Evolutionary conservation across 2,113 vertebrate genomes (phyloP).

Genomic region (Rhombomys opimus): DNA sequence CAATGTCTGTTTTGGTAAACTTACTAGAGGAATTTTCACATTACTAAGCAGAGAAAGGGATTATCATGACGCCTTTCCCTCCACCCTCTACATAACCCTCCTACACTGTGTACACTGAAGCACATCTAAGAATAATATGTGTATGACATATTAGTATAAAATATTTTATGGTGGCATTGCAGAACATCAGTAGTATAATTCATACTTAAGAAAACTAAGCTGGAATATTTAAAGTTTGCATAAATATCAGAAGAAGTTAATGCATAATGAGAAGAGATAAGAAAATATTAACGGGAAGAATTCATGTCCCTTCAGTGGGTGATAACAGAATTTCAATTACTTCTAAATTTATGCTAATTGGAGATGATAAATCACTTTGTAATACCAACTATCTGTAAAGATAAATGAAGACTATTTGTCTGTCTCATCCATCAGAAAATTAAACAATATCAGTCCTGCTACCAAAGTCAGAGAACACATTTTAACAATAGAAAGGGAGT

Average conservation of each 20-base stretch:
- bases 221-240: slow-evolving; percentile 32
- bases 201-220: slow-evolving; percentile 53
- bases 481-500: slow-evolving; percentile 9
- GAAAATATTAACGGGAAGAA: slow-evolving; percentile 49
- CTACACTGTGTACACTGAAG: background rate
- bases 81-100: background rate
- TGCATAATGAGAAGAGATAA: slow-evolving; percentile 59
- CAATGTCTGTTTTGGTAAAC: background rate
- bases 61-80: background rate
- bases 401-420: background rate
- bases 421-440: slow-evolving; percentile 48
- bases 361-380: slow-evolving; percentile 69
- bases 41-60: background rate
- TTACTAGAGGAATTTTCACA: slow-evolving; percentile 1
- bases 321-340: slow-evolving; percentile 75
- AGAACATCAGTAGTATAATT: background rate
- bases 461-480: slow-evolving; percentile 48
- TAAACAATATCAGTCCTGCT: slow-evolving; percentile 39
- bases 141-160: slow-evolving; percentile 29
- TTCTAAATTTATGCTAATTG: slow-evolving; percentile 54
- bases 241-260: slow-evolving; percentile 62
- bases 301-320: slow-evolving; percentile 63
- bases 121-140: slow-evolving; percentile 5
- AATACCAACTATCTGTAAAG: slow-evolving; percentile 25
- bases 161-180: slow-evolving; percentile 6